These are phyloP conservation scores for Anoplolepis gracilipes DNA, from an alignment of 1,140 invertebrate genomes.

Conservation along the genomic window DNA sequence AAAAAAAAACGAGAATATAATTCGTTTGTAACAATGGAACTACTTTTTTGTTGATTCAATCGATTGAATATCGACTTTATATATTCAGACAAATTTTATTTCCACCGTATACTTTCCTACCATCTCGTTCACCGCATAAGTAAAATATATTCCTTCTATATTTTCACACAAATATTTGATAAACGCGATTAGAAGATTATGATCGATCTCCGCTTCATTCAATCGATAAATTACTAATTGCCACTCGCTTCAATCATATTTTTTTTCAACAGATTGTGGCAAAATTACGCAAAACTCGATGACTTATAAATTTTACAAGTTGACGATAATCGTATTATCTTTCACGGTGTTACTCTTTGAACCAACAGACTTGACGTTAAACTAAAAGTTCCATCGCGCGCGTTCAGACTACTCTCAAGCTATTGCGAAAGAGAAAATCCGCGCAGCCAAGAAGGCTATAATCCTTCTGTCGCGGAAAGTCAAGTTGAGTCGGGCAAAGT, in stretches of 20 bases:
- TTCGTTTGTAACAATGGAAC: slow-evolving; percentile 15
- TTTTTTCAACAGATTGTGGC: not conserved
- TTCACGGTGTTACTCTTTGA: slow-evolving; percentile 41
- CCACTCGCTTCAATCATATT: not conserved
- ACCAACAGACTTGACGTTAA: slow-evolving; percentile 32
- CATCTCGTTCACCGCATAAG: not conserved
- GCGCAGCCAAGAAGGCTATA: slow-evolving; percentile 56
- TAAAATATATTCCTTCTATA: not conserved
- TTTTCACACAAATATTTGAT: not conserved
- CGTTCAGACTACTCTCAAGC: slow-evolving; percentile 44
- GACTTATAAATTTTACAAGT: slow-evolving; percentile 53
- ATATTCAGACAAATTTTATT: slow-evolving; percentile 9
- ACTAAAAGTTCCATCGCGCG: slow-evolving; percentile 56
- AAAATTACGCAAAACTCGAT: not conserved
- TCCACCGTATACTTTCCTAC: not conserved
- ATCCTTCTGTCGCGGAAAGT: slow-evolving; percentile 66
- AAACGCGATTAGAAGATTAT: not conserved
- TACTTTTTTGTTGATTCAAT: slow-evolving; percentile 20
- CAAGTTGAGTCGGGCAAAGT: slow-evolving; percentile 66
- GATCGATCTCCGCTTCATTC: not conserved
- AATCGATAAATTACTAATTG: not conserved
- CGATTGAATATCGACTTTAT: not conserved
- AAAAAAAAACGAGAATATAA: slow-evolving; percentile 6
- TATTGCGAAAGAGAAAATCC: slow-evolving; percentile 14
- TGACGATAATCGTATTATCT: slow-evolving; percentile 55